Conservation (phyloP, 2,888 invertebrate genomes). For the Nasonovia ribisnigri region DNA sequence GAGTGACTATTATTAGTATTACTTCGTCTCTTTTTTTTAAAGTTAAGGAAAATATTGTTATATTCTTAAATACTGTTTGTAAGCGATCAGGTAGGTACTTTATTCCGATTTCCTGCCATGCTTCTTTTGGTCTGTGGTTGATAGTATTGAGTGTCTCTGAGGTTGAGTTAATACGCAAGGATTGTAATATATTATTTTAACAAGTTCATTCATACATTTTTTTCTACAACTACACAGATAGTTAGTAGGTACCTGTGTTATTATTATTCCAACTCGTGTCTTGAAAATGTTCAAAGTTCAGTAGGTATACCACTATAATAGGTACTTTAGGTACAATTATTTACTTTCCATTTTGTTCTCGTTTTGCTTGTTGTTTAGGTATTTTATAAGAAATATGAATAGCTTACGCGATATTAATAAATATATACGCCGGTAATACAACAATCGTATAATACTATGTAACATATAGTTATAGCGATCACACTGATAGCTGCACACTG, state of each 20-base stretch:
- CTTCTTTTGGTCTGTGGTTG: too few species aligned
- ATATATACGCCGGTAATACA: neutral
- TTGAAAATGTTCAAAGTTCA: neutral
- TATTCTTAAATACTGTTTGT: too few species aligned
- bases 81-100: too few species aligned
- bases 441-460: neutral
- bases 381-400: neutral
- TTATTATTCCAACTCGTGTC: neutral
- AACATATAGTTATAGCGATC: neutral
- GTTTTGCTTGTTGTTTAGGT: neutral
- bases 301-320: neutral
- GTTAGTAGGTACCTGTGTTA: neutral
- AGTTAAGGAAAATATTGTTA: too few species aligned
- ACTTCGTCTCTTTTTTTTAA: too few species aligned
- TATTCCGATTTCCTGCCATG: too few species aligned
- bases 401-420: neutral
- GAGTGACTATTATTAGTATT: too few species aligned
- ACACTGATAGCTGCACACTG: neutral
- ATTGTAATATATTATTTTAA: neutral
- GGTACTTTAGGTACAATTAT: neutral
- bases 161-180: neutral
- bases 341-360: conserved; percentile 14
- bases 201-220: neutral
- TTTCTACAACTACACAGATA: neutral
- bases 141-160: too few species aligned